Evolutionary conservation across 2,888 invertebrate species (phyloP).

Genomic region (Caradrina clavipalpis): DNA sequence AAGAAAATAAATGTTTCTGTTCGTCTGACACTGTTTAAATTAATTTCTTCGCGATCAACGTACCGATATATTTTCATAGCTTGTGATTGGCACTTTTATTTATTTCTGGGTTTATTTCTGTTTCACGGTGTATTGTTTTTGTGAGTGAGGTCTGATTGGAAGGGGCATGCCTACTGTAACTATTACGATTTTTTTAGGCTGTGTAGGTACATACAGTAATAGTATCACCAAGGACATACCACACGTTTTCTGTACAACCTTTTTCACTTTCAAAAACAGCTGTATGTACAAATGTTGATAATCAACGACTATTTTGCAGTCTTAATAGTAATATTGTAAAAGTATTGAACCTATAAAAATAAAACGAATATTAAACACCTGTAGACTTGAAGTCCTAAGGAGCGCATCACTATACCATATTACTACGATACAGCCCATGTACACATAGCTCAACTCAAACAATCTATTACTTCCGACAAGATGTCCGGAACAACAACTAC

Average conservation of each 20-base stretch:
- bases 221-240: background rate
- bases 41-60: conserved; percentile 46
- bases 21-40: conserved; percentile 59
- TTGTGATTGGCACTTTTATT: conserved; percentile 59
- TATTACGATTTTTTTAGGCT: background rate
- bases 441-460: conserved; percentile 28
- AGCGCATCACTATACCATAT: conserved; percentile 30
- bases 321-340: too few species aligned
- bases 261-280: background rate
- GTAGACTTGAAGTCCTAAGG: conserved; percentile 3
- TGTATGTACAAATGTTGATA: background rate
- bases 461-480: conserved; percentile 23
- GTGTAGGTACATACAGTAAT: conserved; percentile 6
- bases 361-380: conserved; percentile 17
- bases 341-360: conserved; percentile 23
- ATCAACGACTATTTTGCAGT: background rate
- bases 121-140: conserved; percentile 39
- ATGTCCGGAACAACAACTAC: conserved; percentile 36
- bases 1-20: conserved; percentile 48
- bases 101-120: conserved; percentile 46
- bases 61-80: conserved; percentile 47
- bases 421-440: conserved; percentile 17
- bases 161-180: background rate
- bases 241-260: background rate
- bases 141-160: conserved; percentile 6